Evolutionary conservation across 2,797 vertebrate species (phyloP), one percentile per base, ranked within the genome.

Genomic region (Melanotaenia pygmaea): DNA sequence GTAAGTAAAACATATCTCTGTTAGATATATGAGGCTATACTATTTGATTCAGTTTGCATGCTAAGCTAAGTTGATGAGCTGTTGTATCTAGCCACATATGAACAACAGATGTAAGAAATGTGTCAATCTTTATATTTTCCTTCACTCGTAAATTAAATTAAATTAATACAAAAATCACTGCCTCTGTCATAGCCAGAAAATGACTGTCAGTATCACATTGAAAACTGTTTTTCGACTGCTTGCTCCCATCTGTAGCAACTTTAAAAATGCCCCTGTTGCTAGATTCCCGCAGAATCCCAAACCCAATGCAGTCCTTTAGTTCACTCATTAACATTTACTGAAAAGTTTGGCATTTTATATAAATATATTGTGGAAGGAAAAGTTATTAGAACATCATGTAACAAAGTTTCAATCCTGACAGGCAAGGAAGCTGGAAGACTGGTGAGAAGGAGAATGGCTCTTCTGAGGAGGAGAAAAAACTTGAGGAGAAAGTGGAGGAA

Each of bases 391-490:
- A 50, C 28, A 11, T 92, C 85, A 28, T 83, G 18, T 72, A 43
- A 72, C 32, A 24, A 9, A 68, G n/a, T 60, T 77, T 77, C 61
- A 24, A 76, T 81, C 22, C 58, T 34, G 64, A 57, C 72, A 98
- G 97, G 89, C 94, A 94, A 85, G 94, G 94, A 59, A 92, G 91
- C 86, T 95, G 94, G 94, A 95, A 94, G 86, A 95, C 94, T 0
- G 96, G 96, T 72, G 97, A 97, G 86, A 98, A 97, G 89, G 98
- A 99, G 88, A 93, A 96, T 63, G 97, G 97, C 56, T 97, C 97
- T 72, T 94, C 94, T 81, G 98, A 99, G 86, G 98, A 99, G 93
- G 98, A 97, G 92, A 98, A 98, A 88, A 99, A 98, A 74, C 92
- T 99, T 86, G 98, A 98, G 90, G 98, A 98, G 91, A 98, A 93